Evolutionary conservation across 2,888 invertebrate species (phyloP).

Genomic region (Eupithecia vulgata): DNA sequence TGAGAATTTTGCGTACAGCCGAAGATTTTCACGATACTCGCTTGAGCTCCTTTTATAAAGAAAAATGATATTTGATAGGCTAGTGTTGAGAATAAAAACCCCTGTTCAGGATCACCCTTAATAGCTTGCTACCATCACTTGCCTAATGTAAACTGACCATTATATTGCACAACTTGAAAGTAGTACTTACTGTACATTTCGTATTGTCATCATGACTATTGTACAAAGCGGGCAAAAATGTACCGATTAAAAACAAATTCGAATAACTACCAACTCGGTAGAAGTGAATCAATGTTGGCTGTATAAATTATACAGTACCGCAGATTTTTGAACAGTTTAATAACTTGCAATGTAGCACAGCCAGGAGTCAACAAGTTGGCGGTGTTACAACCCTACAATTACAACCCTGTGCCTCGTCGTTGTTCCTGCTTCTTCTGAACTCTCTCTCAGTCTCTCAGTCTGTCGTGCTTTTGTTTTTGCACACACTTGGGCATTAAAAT

Average conservation of each 20-base stretch:
- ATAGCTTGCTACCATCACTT: background rate
- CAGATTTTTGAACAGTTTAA: background rate
- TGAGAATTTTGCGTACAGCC: too few relatives aligned
- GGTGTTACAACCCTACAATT: too few relatives aligned
- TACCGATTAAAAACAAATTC: background rate
- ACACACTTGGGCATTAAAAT: too few relatives aligned
- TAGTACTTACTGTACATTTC: conserved; percentile 24
- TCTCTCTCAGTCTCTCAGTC: too few relatives aligned
- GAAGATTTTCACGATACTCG: background rate
- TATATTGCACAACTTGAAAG: conserved; percentile 38
- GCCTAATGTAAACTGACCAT: conserved; percentile 24
- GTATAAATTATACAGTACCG: background rate
- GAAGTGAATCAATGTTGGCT: background rate
- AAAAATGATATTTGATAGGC: background rate
- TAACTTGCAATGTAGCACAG: background rate
- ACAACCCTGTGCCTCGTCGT: too few relatives aligned
- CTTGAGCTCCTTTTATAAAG: background rate
- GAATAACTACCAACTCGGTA: conserved; percentile 8
- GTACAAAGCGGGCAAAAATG: conserved; percentile 10
- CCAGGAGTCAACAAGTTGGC: too few relatives aligned
- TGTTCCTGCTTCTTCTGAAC: too few relatives aligned
- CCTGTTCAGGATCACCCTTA: background rate
- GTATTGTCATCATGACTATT: conserved; percentile 39
- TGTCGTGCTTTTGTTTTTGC: too few relatives aligned
- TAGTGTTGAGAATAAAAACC: background rate